Evolutionary conservation across 2,888 invertebrate species (phyloP).

Genomic region (Drosophila nr. perissopoda): DNA sequence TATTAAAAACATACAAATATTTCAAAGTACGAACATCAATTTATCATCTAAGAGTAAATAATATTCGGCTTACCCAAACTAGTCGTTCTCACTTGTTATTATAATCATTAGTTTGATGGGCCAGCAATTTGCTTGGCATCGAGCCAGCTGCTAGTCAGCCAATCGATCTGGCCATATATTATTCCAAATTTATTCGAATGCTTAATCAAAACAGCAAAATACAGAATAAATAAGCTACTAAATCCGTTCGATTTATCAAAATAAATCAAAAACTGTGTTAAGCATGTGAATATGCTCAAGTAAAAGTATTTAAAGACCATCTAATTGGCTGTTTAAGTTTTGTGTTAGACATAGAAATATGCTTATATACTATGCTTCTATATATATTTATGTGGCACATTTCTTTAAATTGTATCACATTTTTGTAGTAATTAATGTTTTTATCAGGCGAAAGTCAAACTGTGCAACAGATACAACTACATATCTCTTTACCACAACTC

Average conservation of each 20-base stretch:
- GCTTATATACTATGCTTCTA: not conserved
- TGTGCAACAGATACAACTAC: slow-evolving; percentile 8
- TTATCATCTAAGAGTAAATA: not conserved
- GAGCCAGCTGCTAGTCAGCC: not conserved
- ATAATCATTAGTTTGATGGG: not conserved
- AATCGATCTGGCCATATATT: not conserved
- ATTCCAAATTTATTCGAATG: not conserved
- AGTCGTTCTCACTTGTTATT: not conserved
- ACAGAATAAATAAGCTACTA: not conserved
- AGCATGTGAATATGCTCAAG: not conserved
- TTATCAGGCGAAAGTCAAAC: slow-evolving; percentile 8
- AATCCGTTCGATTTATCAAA: not conserved
- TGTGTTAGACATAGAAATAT: not conserved
- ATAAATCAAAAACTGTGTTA: not conserved
- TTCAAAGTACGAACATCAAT: not conserved
- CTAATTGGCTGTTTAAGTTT: not conserved
- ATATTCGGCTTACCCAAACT: not conserved
- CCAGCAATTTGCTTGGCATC: not conserved
- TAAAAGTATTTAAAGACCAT: not conserved
- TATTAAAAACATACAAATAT: not conserved
- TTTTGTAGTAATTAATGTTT: not conserved
- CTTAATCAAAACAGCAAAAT: not conserved
- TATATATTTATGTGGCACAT: not conserved
- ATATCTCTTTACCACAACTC: not conserved
- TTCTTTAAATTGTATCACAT: not conserved